phyloP scores from a whole-genome alignment of 2,888 invertebrate species.

The Cerceris ruficornis region DNA sequence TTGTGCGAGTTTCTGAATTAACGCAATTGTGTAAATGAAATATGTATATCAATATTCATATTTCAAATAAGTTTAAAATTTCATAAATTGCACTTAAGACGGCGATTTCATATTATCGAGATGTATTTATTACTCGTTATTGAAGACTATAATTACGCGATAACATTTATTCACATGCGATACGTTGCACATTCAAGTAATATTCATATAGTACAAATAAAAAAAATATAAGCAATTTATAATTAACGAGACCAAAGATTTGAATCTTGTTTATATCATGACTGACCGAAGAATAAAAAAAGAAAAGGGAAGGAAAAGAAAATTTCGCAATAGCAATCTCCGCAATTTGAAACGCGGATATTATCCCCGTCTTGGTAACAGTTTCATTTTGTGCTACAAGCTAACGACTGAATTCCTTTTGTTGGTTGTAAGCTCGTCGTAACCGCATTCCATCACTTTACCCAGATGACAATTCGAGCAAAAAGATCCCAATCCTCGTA shows the following conservation, averaged over 20 bases:
- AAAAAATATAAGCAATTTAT: background rate
- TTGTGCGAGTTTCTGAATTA: no score
- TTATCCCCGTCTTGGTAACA: constrained; percentile 55
- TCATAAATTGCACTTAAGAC: no score
- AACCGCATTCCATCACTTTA: constrained; percentile 70
- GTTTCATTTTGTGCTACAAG: constrained; percentile 56
- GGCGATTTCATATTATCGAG: no score
- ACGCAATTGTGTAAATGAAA: no score
- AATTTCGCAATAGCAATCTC: constrained; percentile 41
- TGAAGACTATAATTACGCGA: no score
- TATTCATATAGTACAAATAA: background rate
- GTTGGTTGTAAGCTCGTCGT: constrained; percentile 58
- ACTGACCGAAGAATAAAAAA: background rate
- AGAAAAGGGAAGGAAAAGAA: constrained; percentile 28
- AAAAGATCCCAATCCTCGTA: constrained; percentile 72
- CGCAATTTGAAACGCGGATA: constrained; percentile 38
- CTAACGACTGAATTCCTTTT: constrained; percentile 65
- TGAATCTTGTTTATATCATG: no score
- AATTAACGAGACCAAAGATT: background rate
- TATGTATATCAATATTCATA: no score
- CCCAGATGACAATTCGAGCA: constrained; percentile 66
- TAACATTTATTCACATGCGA: no score
- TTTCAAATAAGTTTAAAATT: no score
- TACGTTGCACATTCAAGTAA: no score
- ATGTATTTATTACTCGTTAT: no score